A percentile compares a stretch with the other conserved stretches of the same genome.
These are phyloP conservation scores for Pseudocheirus occidentalis DNA, from an alignment of 2,797 vertebrate species.

Conservation along the genomic window DNA sequence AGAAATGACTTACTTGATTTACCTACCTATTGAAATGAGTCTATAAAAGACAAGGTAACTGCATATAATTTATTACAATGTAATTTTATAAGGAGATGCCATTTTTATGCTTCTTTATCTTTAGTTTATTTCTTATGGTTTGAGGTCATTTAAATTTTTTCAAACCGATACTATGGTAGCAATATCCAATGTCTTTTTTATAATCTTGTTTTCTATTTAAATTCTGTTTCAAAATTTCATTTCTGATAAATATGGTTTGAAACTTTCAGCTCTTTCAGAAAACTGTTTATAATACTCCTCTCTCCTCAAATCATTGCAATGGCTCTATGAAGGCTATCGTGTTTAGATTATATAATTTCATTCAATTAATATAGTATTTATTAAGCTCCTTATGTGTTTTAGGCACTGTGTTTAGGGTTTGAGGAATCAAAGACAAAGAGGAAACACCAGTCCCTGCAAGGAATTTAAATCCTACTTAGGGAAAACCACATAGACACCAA, in stretches of 20 bases:
- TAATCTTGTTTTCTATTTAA: slow-evolving; percentile 50
- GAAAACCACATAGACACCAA: not conserved
- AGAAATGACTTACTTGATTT: slow-evolving; percentile 6
- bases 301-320: not conserved
- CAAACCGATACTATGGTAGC: slow-evolving; percentile 50
- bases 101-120: slow-evolving; percentile 58
- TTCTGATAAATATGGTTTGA: slow-evolving; percentile 44
- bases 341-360: not conserved
- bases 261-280: slow-evolving; percentile 29
- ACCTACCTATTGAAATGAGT: slow-evolving; percentile 50
- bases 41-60: slow-evolving; percentile 39
- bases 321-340: not conserved
- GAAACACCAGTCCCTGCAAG: not conserved
- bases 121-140: slow-evolving; percentile 67
- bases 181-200: slow-evolving; percentile 51
- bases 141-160: slow-evolving; percentile 49
- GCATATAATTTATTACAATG: slow-evolving; percentile 60
- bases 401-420: not conserved
- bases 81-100: slow-evolving; percentile 53
- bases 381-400: not conserved
- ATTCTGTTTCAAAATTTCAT: slow-evolving; percentile 46
- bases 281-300: not conserved
- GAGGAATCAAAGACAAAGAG: not conserved
- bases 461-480: not conserved
- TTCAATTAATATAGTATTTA: not conserved